phyloP scores from a whole-genome alignment of 2,113 vertebrate species.

The Protobothrops flavoviridis region DNA sequence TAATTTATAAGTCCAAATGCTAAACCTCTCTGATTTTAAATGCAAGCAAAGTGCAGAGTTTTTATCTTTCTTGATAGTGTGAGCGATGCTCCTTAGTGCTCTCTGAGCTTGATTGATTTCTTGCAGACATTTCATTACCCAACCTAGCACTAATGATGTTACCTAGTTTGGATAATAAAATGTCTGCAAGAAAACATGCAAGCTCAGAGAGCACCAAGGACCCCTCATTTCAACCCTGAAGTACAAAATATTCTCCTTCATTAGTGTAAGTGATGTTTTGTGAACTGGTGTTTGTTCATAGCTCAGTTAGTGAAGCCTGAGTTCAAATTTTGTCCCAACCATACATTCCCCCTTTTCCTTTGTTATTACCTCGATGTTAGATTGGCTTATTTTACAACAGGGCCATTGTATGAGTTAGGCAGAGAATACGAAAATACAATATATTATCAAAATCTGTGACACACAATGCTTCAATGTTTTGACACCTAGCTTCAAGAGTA shows the following conservation, averaged over 20 bases:
- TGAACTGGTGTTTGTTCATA: neutral
- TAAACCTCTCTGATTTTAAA: neutral
- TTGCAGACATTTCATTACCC: neutral
- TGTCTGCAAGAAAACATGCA: neutral
- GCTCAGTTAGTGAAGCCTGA: neutral
- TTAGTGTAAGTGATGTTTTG: neutral
- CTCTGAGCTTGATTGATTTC: neutral
- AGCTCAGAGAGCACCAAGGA: neutral
- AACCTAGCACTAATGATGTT: neutral
- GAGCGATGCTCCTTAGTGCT: neutral
- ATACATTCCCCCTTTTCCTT: no score
- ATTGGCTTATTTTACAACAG: no score
- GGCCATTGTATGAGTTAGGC: no score
- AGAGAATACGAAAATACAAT: neutral
- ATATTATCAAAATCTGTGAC: neutral
- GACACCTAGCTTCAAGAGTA: neutral
- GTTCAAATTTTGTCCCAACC: no score
- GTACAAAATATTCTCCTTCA: neutral
- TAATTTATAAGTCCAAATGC: neutral
- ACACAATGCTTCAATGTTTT: neutral
- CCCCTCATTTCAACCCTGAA: neutral
- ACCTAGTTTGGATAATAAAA: neutral
- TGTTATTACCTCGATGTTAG: no score
- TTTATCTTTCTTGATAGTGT: neutral
- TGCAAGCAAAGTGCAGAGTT: neutral